phyloP scores from a whole-genome alignment of 2,888 invertebrate species.

The Tenodera sinensis region DNA sequence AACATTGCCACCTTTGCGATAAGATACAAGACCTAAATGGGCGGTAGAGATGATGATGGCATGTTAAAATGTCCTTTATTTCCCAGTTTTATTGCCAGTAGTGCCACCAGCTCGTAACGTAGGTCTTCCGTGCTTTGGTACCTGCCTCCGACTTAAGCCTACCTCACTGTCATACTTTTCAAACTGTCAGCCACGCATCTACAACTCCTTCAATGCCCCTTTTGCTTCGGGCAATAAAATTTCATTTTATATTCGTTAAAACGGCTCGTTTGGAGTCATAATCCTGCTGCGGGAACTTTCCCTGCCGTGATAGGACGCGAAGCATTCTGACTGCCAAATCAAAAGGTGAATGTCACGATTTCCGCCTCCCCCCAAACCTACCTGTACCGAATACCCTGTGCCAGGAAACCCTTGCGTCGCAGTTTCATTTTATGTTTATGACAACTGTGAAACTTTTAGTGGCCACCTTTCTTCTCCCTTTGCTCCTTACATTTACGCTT shows the following conservation, averaged over 20 bases:
- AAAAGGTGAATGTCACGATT: conserved; percentile 10
- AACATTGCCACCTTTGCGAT: neutral
- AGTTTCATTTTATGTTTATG: conserved; percentile 15
- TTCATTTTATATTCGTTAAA: conserved; percentile 14
- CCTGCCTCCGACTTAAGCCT: neutral
- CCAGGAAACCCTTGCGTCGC: neutral
- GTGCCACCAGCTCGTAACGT: neutral
- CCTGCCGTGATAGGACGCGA: neutral
- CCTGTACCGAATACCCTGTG: neutral
- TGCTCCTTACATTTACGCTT: neutral
- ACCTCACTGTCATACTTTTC: neutral
- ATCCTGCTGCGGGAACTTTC: neutral
- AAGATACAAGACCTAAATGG: neutral
- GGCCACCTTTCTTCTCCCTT: conserved; percentile 15
- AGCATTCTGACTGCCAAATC: conserved; percentile 5
- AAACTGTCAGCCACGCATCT: conserved; percentile 1
- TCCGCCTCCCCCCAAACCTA: neutral
- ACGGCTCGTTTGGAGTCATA: conserved; percentile 5
- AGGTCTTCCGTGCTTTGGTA: neutral
- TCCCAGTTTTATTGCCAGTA: neutral
- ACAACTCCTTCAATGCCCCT: conserved; percentile 1
- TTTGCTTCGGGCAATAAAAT: neutral
- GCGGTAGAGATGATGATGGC: neutral
- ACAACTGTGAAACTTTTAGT: conserved; percentile 18
- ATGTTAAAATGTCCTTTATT: neutral